Base-by-base conservation (phyloP, 2,888 invertebrate genomes). In the Trichacis sp. region DNA sequence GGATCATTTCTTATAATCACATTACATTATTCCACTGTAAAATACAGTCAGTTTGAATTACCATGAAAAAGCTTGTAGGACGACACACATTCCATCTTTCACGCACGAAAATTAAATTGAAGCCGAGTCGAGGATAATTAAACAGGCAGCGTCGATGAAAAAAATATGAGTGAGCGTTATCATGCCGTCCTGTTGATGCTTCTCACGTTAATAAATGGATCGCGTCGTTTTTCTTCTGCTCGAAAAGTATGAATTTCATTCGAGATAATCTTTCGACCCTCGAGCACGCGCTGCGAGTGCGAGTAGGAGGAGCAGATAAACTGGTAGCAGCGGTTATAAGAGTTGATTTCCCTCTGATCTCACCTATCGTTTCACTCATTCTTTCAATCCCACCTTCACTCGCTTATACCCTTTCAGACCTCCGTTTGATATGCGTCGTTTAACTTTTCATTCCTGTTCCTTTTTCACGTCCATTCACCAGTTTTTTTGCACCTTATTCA, bases 251-350 rank as follows among this genome's bases (percentile, higher is more conserved):
- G 77, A 78, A 80, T 77, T 80, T 74, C 74, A 77, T 77, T 49
- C 72, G 73, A 74, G 74, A 75, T 77, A 73, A 76, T 61, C 68
- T 55, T 72, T 68, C 72, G 68, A 64, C 70, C 75, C 72, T 69
- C 61, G 65, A 72, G 68, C 65, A 64, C 63, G 64, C 58, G 45
- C 71, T 56, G 66, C 70, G 70, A 73, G 75, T 70, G 73, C n/a
- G 33, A 33, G 33, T 11, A 33, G 72, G 71, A 78, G 75, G 73
- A 70, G 76, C 52, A 77, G 73, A 79, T 78, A 40, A 80, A 79
- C 80, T 79, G 78, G 77, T 77, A 74, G 68, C 66, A 59, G 68
- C 79, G 82, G 79, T 81, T 80, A 78, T 79, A 81, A 80, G 79
- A 81, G 77, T 78, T 77, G 77, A 77, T 79, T 77, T 79, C 75